Conservation (phyloP, 2,797 vertebrate species). For the Miichthys miiuy region DNA sequence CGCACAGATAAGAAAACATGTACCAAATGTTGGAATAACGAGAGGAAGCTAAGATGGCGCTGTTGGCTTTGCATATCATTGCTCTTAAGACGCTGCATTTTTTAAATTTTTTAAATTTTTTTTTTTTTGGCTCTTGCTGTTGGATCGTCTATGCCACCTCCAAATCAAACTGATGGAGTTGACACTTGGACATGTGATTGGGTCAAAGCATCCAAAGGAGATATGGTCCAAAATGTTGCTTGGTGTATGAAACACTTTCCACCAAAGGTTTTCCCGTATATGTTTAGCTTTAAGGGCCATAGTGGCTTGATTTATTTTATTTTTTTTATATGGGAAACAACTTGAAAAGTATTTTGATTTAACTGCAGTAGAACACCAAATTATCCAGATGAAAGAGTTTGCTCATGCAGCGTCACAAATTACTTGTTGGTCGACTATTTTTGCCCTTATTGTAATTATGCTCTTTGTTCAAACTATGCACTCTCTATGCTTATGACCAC, state of each 20-base stretch:
- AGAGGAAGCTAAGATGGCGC: slow-evolving; percentile 40
- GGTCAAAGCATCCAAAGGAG: slow-evolving; percentile 43
- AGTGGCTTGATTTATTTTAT: slow-evolving; percentile 33
- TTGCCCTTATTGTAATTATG: slow-evolving; percentile 79
- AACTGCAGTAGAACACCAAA: slow-evolving; percentile 49
- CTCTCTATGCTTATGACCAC: slow-evolving; percentile 89
- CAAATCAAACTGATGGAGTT: slow-evolving; percentile 53
- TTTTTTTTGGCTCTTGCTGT: slow-evolving; percentile 52
- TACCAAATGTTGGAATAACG: slow-evolving; percentile 49
- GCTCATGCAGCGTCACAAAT: slow-evolving; percentile 84
- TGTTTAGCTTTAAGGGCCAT: slow-evolving; percentile 64
- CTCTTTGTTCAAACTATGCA: slow-evolving; percentile 85
- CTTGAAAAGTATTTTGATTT: slow-evolving; percentile 56
- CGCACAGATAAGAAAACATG: slow-evolving; percentile 43
- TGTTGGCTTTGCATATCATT: slow-evolving; percentile 62
- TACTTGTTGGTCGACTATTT: slow-evolving; percentile 63
- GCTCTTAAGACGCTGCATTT: slow-evolving; percentile 60
- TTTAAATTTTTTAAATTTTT: no score
- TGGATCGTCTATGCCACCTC: slow-evolving; percentile 60
- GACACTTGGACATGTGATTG: slow-evolving; percentile 38
- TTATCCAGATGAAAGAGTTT: slow-evolving; percentile 65
- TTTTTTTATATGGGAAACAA: slow-evolving; percentile 57
- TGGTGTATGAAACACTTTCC: slow-evolving; percentile 49
- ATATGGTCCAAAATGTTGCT: slow-evolving; percentile 32
- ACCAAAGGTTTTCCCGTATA: slow-evolving; percentile 72